Conservation (phyloP, 2,888 invertebrate genomes). For the Taphrorychus bicolor region DNA sequence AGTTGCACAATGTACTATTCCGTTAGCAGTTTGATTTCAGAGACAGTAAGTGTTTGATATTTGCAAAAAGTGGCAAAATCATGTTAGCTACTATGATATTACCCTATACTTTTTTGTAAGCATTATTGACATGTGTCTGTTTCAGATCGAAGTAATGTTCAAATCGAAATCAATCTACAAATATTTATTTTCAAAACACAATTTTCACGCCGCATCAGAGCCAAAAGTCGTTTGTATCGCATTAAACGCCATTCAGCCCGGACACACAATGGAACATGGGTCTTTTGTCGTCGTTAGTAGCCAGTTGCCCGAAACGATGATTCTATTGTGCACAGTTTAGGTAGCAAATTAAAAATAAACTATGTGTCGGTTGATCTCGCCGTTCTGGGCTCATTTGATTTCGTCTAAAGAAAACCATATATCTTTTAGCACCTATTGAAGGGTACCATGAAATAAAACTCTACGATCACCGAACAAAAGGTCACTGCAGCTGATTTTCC, state of each 20-base stretch:
- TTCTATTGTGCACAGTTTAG: constrained; percentile 31
- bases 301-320: constrained; percentile 24
- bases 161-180: constrained; percentile 15
- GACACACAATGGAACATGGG: constrained; percentile 20
- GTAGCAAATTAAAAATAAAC: constrained; percentile 37
- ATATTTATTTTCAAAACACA: constrained; percentile 33
- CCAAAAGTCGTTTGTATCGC: constrained; percentile 29
- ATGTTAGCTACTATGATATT: no score
- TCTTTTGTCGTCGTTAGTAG: constrained; percentile 28
- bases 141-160: background rate
- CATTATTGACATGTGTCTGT: no score
- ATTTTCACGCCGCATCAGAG: constrained; percentile 26
- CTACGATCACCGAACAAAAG: background rate
- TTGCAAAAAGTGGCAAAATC: no score
- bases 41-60: no score
- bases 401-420: background rate
- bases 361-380: constrained; percentile 2
- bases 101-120: no score
- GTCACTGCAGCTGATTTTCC: background rate
- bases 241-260: constrained; percentile 20
- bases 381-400: background rate
- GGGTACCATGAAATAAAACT: background rate
- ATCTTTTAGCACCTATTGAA: background rate
- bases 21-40: no score
- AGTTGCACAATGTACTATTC: no score